Evolutionary conservation across 2,888 invertebrate genomes (phyloP), one percentile per base, ranked within the genome.

Genomic region (Salticus scenicus): DNA sequence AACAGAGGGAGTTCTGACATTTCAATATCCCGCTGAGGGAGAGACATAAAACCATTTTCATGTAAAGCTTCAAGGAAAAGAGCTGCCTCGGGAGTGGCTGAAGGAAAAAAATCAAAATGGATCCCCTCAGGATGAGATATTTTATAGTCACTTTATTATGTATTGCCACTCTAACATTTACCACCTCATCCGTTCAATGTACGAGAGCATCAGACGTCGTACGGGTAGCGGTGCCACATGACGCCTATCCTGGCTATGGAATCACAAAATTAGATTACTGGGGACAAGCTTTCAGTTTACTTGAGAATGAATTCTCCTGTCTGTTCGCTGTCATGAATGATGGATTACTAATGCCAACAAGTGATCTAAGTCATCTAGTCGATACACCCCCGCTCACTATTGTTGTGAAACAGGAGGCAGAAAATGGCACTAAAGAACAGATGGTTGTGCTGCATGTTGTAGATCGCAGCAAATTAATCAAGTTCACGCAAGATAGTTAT

Each of bases 281-380:
- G 37, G 87, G 88, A 0, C 89, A 90, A 89, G 93, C 93, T 88
- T 95, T 94, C 90, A 93, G 93, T 88, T 92, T 95, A 88, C 92
- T 96, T 90, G 95, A 96, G 90, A 95, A 95, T 72, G 95, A 95
- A 88, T 96, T 94, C 91, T 95, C 95, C 69, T 94, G 95, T 89
- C 97, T 95, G 92, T 97, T 97, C 91, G 95, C 97, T 12, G 94
- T 97, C 88, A 93, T 97, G 81, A 94, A 95, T 89, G 95, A 96
- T 91, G 97, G 97, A 74, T 94, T 96, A 80, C 94, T 97, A 81
- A 97, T 97, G 96, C 97, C 97, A 67, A 97, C 96, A 31, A 94
- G 96, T 51, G 96, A 96, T 90, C 93, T 97, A 63, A 94, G 94
- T 75, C 95, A 96, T 17, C 92, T 97, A 87, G 94, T 96, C 86